phyloP scores from a whole-genome alignment of 2,113 vertebrate genomes.

The Nannospalax galili region DNA sequence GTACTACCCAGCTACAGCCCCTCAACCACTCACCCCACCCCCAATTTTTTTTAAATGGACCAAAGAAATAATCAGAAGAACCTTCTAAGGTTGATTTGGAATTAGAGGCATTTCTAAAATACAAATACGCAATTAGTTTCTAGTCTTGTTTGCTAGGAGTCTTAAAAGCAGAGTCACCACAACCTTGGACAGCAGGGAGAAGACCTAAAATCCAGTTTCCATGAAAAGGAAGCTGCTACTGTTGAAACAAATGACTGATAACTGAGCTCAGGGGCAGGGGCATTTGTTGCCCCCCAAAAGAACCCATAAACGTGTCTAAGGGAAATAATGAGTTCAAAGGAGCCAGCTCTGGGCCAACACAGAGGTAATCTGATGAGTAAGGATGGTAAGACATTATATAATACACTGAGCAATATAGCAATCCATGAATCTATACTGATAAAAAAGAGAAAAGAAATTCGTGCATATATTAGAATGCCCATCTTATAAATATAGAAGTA shows the following conservation, averaged over 20 bases:
- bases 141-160: conserved; percentile 2
- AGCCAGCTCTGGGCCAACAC: background rate
- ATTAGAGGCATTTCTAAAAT: conserved; percentile 27
- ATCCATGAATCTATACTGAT: background rate
- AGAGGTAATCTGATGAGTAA: background rate
- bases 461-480: background rate
- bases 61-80: conserved; percentile 12
- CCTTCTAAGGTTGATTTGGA: background rate
- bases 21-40: too few relatives aligned
- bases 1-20: too few relatives aligned
- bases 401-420: background rate
- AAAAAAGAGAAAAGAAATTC: background rate
- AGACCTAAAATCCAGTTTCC: background rate
- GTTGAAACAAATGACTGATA: background rate
- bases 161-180: background rate
- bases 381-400: background rate
- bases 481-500: background rate
- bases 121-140: background rate
- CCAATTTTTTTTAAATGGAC: background rate
- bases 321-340: background rate
- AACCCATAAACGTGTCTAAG: background rate
- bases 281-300: background rate
- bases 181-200: background rate
- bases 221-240: background rate
- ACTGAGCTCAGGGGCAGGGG: background rate